A percentile compares a stretch with the other conserved stretches of the same genome.
These are phyloP conservation scores for Chrysotoxum bicinctum DNA, from an alignment of 2,888 invertebrate genomes.

Conservation along the genomic window DNA sequence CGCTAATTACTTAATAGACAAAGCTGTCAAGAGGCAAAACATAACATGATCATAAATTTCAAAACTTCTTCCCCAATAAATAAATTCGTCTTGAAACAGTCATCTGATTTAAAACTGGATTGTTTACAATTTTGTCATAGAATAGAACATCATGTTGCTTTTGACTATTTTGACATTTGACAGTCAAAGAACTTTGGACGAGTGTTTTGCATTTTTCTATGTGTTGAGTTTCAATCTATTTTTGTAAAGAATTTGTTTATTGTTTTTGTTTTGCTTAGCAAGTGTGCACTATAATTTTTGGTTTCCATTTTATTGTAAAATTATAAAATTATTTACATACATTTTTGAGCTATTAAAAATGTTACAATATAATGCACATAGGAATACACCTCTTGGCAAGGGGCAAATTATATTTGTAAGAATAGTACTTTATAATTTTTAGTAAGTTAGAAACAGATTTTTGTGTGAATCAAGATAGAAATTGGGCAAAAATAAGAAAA, in stretches of 20 bases:
- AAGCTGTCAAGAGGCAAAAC: conserved; percentile 22
- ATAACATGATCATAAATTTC: conserved; percentile 32
- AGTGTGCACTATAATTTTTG: neutral
- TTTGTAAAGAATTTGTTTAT: neutral
- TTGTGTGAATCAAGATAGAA: too few species aligned
- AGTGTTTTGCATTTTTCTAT: conserved; percentile 2
- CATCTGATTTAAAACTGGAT: neutral
- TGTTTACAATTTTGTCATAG: neutral
- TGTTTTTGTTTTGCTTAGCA: neutral
- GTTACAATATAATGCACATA: neutral
- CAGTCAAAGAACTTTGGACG: conserved; percentile 8
- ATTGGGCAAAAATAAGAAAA: too few species aligned
- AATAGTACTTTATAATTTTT: too few species aligned
- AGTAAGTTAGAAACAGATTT: too few species aligned
- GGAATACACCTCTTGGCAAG: neutral
- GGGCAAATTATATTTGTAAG: neutral
- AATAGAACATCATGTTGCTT: neutral
- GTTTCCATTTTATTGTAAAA: neutral
- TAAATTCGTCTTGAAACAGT: neutral
- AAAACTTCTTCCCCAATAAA: neutral
- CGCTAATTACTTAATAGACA: conserved; percentile 44
- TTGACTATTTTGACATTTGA: conserved; percentile 25
- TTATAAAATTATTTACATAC: neutral
- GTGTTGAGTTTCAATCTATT: neutral
- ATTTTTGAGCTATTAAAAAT: too few species aligned